These are phyloP conservation scores for Temnothorax ravouxi DNA, from an alignment of 2,888 invertebrate species.

Conservation along the genomic window DNA sequence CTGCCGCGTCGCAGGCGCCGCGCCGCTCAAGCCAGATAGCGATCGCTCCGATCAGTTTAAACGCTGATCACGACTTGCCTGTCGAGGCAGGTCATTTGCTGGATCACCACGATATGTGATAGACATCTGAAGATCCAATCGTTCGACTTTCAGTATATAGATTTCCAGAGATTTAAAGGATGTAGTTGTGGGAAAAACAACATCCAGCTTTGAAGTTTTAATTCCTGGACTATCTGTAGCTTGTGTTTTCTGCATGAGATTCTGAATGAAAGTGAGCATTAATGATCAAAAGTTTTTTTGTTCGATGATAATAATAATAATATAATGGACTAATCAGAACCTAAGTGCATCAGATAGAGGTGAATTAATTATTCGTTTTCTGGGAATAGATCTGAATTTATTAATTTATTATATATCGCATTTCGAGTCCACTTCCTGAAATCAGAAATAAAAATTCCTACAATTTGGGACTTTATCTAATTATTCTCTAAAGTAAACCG, in stretches of 20 bases:
- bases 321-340: not conserved
- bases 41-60: slow-evolving; percentile 12
- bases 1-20: slow-evolving; percentile 48
- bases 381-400: not conserved
- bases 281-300: not conserved
- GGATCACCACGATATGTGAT: not conserved
- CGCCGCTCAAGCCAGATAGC: slow-evolving; percentile 7
- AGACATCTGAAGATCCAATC: not conserved
- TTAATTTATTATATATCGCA: not conserved
- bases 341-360: not conserved
- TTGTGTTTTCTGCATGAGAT: not conserved
- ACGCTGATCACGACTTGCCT: slow-evolving; percentile 9
- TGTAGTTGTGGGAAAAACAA: not conserved
- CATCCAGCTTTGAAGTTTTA: not conserved
- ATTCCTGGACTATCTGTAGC: not conserved
- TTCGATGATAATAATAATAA: not conserved
- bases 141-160: not conserved
- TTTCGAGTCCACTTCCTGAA: not conserved
- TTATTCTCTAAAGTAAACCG: not conserved
- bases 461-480: not conserved
- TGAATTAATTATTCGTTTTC: not conserved
- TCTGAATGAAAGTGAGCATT: not conserved
- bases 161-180: not conserved
- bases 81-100: not conserved
- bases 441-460: not conserved